Evolutionary conservation across 1,140 invertebrate species (phyloP).

Genomic region (Drosophila pachea): DNA sequence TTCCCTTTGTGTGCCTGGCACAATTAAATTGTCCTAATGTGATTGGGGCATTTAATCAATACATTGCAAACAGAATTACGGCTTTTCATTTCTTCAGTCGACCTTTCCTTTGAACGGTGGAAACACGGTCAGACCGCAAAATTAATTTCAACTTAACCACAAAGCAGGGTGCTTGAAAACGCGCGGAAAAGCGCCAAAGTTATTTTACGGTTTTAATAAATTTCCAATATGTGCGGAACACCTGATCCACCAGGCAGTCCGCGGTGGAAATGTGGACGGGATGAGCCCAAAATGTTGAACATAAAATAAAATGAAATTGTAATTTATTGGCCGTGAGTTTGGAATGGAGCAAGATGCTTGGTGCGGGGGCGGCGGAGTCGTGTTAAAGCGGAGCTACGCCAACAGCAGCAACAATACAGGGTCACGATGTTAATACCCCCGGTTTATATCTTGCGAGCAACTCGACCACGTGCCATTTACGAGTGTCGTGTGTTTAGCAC

Average conservation of each 20-base stretch:
- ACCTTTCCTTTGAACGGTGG: slow-evolving; percentile 15
- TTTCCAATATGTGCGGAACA: slow-evolving; percentile 46
- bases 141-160: slow-evolving; percentile 46
- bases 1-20: background rate
- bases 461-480: slow-evolving; percentile 47
- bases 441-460: slow-evolving; percentile 54
- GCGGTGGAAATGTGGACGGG: background rate
- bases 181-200: slow-evolving; percentile 31
- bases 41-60: background rate
- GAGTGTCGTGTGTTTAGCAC: slow-evolving; percentile 42
- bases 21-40: background rate
- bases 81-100: slow-evolving; percentile 30
- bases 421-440: slow-evolving; percentile 45
- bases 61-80: slow-evolving; percentile 1
- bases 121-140: slow-evolving; percentile 26
- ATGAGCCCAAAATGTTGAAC: slow-evolving; percentile 30
- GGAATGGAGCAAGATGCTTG: too few species aligned
- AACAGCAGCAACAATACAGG: background rate
- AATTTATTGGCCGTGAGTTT: slow-evolving; percentile 48
- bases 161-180: slow-evolving; percentile 35
- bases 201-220: slow-evolving; percentile 60
- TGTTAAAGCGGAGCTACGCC: background rate
- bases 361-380: too few species aligned
- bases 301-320: slow-evolving; percentile 63
- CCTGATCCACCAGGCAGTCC: slow-evolving; percentile 44